A percentile compares a stretch with the other conserved stretches of the same genome.
phyloP scores from a whole-genome alignment of 1,140 invertebrate genomes.

The Elymnias hypermnestra region DNA sequence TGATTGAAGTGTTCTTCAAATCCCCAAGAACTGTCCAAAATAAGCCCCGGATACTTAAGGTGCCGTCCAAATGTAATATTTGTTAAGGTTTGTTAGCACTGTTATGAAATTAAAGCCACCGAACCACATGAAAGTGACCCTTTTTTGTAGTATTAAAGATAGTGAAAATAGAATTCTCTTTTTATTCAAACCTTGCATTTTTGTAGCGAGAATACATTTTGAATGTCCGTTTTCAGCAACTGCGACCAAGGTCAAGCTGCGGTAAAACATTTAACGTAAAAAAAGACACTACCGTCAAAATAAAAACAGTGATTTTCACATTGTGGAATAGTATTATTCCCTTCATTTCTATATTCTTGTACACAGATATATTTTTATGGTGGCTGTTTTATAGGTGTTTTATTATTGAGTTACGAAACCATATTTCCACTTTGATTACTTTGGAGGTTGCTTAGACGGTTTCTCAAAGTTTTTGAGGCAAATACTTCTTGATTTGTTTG shows the following conservation, averaged over 20 bases:
- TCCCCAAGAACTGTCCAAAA: too few species aligned
- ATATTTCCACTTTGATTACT: too few species aligned
- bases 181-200: slow-evolving; percentile 11
- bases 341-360: slow-evolving; percentile 7
- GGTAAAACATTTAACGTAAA: slow-evolving; percentile 16
- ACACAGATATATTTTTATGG: slow-evolving; percentile 2
- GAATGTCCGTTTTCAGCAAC: slow-evolving; percentile 11
- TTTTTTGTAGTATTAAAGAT: slow-evolving; percentile 4
- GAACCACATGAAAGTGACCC: neutral
- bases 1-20: too few species aligned
- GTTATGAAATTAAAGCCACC: neutral
- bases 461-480: too few species aligned
- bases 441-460: too few species aligned
- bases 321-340: slow-evolving; percentile 11
- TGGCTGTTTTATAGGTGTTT: slow-evolving; percentile 5
- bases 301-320: slow-evolving; percentile 10
- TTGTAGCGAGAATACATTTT: slow-evolving; percentile 8
- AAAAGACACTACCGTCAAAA: slow-evolving; percentile 15
- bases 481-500: too few species aligned
- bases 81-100: too few species aligned
- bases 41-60: too few species aligned
- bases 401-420: too few species aligned
- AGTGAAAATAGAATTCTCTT: slow-evolving; percentile 8
- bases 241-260: slow-evolving; percentile 5
- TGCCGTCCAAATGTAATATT: too few species aligned